Evolutionary conservation across 2,888 invertebrate species (phyloP), one percentile per base, ranked within the genome.

Genomic region (Ormyrus pomaceus): DNA sequence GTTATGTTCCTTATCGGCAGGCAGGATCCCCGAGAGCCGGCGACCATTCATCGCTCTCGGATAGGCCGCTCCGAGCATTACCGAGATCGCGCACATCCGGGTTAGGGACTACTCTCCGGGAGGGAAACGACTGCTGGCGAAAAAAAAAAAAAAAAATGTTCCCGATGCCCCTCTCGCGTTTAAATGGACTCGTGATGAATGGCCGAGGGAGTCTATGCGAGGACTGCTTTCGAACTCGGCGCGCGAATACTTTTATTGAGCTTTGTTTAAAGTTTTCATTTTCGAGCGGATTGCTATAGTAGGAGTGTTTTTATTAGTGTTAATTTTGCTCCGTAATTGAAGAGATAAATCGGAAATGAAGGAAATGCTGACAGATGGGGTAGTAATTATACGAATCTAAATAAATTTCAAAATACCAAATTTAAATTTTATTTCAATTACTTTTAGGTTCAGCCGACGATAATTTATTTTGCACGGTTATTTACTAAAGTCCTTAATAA

Each of bases 1-100:
- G 80, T 83, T 80, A 77, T 77, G 80, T 76, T 73, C 65, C 79
- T 84, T 86, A 85, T 86, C 83, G 83, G 55, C 77, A 65, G 64
- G 71, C 65, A 61, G 59, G 46, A 71, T 66, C 53, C 51, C 19
- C 62, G 62, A 11, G 62, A n/a, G 65, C 11, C 34, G 48, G 9
- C 2, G 34, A 5, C 34, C 53, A 53, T 53, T 66, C 53, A 45
- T 53, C 34, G 8, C 34, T 53, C 59, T 13, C 34, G 34, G 58
- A 58, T 58, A 58, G 6, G 6, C n/a, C 58, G 13, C 11, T 10
- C 58, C n/a, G 58, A n/a, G 58, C 10, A 58, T 58, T 58, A 6
- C 11, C 13, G 6, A 6, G 13, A n/a, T 58, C 10, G 58, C 10
- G 58, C 58, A n/a, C 58, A 10, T 58, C 34, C 58, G 59, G 6